Conservation (phyloP, 35 echinoderm and acorn worm genomes). For the Ophioderma brevispina region DNA sequence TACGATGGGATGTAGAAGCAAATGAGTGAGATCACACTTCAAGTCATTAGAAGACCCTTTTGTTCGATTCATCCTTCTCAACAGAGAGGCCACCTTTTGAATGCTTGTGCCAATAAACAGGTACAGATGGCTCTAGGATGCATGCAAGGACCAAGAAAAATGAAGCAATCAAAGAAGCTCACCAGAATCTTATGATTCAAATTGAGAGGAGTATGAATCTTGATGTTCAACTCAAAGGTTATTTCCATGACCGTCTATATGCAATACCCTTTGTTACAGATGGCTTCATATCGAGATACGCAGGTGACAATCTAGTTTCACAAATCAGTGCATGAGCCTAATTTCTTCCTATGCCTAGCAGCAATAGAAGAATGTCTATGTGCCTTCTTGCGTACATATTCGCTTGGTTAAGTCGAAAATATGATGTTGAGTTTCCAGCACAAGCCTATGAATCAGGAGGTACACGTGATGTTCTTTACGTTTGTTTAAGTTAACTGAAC, state of each 20-base stretch:
- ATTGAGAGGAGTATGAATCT: slow-evolving; percentile 28
- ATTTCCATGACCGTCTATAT: slow-evolving; percentile 1
- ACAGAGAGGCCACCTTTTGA: background rate
- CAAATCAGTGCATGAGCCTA: background rate
- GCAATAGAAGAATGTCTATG: slow-evolving; percentile 18
- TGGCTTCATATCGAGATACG: slow-evolving; percentile 14
- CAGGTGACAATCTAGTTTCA: slow-evolving; percentile 21
- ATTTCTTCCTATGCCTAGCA: slow-evolving; percentile 13
- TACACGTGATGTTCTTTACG: too few species aligned
- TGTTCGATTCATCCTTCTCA: slow-evolving; percentile 22
- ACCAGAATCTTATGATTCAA: slow-evolving; percentile 17
- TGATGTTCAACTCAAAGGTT: background rate
- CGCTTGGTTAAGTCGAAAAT: slow-evolving; percentile 20
- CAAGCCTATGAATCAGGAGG: background rate
- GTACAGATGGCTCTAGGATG: too few species aligned
- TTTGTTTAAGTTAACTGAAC: too few species aligned
- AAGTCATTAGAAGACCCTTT: slow-evolving; percentile 30
- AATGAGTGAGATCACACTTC: slow-evolving; percentile 28
- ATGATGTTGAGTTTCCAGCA: slow-evolving; percentile 35
- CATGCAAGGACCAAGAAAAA: slow-evolving; percentile 16
- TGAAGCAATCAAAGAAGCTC: slow-evolving; percentile 3
- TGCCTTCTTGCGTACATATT: slow-evolving; percentile 35
- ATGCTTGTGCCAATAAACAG: background rate
- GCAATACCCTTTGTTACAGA: slow-evolving; percentile 13
- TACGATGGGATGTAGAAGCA: slow-evolving; percentile 22